Percentiles rank a stretch among this genome's conserved stretches.
Conservation (phyloP, 2,888 invertebrate species). For the Melieria picta region DNA sequence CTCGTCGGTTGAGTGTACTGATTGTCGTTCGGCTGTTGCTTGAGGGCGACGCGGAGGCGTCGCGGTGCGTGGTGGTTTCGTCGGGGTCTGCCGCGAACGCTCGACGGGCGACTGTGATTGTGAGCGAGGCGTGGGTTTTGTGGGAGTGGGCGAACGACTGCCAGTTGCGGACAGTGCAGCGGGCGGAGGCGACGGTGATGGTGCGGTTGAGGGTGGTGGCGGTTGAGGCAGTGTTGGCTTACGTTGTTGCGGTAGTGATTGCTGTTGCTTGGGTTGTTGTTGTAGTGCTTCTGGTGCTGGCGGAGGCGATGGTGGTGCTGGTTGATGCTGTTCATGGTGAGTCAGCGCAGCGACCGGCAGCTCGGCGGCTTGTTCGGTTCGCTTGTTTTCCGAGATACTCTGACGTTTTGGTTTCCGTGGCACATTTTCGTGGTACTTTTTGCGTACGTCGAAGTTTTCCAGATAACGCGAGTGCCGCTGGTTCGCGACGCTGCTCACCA, state of each 20-base stretch:
- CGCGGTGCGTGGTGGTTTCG: constrained; percentile 48
- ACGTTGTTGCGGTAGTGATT: constrained; percentile 43
- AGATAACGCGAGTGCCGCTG: constrained; percentile 63
- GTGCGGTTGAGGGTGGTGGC: constrained; percentile 45
- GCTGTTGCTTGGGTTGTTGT: constrained; percentile 26
- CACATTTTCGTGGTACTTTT: constrained; percentile 60
- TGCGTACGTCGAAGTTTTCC: constrained; percentile 64
- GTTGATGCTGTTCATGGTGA: constrained; percentile 38
- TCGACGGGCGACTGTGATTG: constrained; percentile 49
- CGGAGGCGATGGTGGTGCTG: constrained; percentile 39
- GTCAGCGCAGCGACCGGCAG: constrained; percentile 10
- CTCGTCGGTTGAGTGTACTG: constrained; percentile 66
- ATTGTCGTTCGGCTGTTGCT: constrained; percentile 49
- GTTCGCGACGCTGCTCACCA: constrained; percentile 44
- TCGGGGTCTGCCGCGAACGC: constrained; percentile 45
- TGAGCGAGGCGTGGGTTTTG: constrained; percentile 44
- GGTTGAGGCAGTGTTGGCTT: constrained; percentile 51
- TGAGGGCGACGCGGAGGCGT: constrained; percentile 46
- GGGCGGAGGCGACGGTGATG: constrained; percentile 43
- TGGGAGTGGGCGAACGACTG: constrained; percentile 33
- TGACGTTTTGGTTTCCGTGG: constrained; percentile 57
- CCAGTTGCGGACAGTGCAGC: neutral
- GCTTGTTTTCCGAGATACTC: constrained; percentile 45
- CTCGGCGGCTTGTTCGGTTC: constrained; percentile 9
- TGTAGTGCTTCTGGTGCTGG: neutral